Evolutionary conservation across 2,113 vertebrate species (phyloP), one percentile per base, ranked within the genome.

Genomic region (Chrysochloris asiatica): DNA sequence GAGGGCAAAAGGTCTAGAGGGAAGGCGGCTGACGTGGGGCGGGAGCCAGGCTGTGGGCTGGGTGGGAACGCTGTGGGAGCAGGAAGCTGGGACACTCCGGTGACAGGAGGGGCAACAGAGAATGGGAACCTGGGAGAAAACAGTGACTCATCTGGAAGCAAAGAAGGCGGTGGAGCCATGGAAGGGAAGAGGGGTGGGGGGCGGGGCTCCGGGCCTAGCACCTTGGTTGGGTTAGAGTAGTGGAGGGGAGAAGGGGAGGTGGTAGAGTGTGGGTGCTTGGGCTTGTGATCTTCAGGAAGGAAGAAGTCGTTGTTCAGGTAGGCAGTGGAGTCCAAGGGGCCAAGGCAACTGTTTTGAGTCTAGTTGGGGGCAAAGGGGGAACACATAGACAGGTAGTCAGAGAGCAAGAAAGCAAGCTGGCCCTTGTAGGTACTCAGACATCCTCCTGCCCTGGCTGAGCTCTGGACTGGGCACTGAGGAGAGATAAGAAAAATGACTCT

Each of bases 1-100:
- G 72, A 65, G 24, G 97, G 72, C 8, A 96, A 71, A 47, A 93
- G 92, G 43, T 97, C 95, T 17, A 95, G 11, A 30, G 97, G 47
- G 56, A 97, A 98, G 63, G 80, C 47, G n/a, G 63, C 4, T 0
- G 85, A 73, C 79, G 94, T 79, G 0, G 97, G 96, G 71, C 89
- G 79, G 1, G 96, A 97, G 4, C 47, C 11, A 0, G 95, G 96
- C 24, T 97, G 91, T 1, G 30, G 88, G 22, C 92, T 12, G 0
- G 94, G 78, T 0, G 98, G 50, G 95, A 98, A 98, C 41, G 97
- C 83, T 0, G 98, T 77, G 52, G 96, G 93, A 19, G 96, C 9
- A 0, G 95, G 61, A 48, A 96, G 86, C 0, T 90, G 94, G 48
- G 98, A 91, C 8, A 96, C 83, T 54, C 71, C 52, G 0, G 83